Conservation (phyloP, 2,797 vertebrate genomes). For the Dicrostonyx torquatus region DNA sequence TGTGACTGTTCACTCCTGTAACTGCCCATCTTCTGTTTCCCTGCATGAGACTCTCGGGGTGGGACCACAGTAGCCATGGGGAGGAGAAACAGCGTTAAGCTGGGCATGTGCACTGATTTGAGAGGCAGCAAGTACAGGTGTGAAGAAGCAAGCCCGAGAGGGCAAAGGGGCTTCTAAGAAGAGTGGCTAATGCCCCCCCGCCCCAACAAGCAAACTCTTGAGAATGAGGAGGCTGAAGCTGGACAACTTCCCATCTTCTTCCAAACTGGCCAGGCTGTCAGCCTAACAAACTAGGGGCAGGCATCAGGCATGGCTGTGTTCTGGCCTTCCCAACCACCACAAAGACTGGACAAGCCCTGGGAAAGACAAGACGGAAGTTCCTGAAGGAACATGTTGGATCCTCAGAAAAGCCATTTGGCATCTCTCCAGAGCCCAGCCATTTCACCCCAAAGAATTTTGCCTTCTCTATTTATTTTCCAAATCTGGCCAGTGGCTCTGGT, state of each 20-base stretch:
- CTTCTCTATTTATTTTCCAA: conserved; percentile 75
- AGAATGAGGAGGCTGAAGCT: neutral
- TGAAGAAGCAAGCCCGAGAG: neutral
- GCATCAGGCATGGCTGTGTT: neutral
- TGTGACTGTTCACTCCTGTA: neutral
- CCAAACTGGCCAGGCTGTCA: neutral
- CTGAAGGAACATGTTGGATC: neutral
- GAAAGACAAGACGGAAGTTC: neutral
- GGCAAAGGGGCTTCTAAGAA: conserved; percentile 18
- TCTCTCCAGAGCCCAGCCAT: conserved; percentile 53
- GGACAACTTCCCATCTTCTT: neutral
- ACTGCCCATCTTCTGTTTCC: conserved; percentile 13
- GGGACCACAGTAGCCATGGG: neutral
- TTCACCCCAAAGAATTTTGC: neutral
- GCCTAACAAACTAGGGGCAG: neutral
- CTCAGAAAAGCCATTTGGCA: conserved; percentile 30
- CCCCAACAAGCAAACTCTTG: neutral
- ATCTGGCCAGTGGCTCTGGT: conserved; percentile 58
- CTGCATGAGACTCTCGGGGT: neutral
- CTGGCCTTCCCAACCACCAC: neutral
- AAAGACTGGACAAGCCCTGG: neutral
- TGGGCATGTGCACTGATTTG: conserved; percentile 58
- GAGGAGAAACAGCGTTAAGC: conserved; percentile 5
- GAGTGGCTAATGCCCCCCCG: neutral
- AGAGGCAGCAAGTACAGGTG: conserved; percentile 13